A percentile compares a stretch with the other conserved stretches of the same genome.
Conservation (phyloP, 2,113 vertebrate species). For the Proteles cristata region DNA sequence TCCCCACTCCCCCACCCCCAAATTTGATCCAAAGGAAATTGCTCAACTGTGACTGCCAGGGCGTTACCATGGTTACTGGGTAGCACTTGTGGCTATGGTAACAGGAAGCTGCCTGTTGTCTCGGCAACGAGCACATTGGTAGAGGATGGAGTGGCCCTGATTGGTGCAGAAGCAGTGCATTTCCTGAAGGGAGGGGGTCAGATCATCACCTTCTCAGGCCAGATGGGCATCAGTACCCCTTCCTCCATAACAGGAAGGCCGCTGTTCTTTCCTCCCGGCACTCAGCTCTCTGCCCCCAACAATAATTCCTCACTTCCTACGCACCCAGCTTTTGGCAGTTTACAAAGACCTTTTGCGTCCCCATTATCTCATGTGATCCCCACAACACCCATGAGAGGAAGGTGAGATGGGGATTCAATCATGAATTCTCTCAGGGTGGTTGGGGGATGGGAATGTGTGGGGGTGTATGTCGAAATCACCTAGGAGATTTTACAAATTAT, state of each 20-base stretch:
- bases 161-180: conserved; percentile 80
- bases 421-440: conserved; percentile 75
- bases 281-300: conserved; percentile 75
- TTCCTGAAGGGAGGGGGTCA: conserved; percentile 76
- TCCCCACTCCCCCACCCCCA: conserved; percentile 56
- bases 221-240: conserved; percentile 80
- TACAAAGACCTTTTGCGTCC: conserved; percentile 78
- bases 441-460: conserved; percentile 69
- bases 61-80: conserved; percentile 85
- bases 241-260: conserved; percentile 68
- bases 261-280: conserved; percentile 71
- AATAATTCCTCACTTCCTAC: conserved; percentile 73
- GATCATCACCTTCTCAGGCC: conserved; percentile 80
- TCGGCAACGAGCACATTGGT: conserved; percentile 82
- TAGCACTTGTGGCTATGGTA: conserved; percentile 86
- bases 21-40: conserved; percentile 81
- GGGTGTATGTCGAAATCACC: conserved; percentile 49
- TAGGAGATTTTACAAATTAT: conserved; percentile 55
- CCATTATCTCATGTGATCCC: conserved; percentile 81
- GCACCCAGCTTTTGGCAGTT: conserved; percentile 78
- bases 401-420: conserved; percentile 80
- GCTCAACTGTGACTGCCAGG: conserved; percentile 84
- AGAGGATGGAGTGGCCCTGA: conserved; percentile 75
- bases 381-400: conserved; percentile 81
- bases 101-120: conserved; percentile 85